These are phyloP conservation scores for Tromatobia lineatoria DNA, from an alignment of 2,888 invertebrate species.

Conservation along the genomic window DNA sequence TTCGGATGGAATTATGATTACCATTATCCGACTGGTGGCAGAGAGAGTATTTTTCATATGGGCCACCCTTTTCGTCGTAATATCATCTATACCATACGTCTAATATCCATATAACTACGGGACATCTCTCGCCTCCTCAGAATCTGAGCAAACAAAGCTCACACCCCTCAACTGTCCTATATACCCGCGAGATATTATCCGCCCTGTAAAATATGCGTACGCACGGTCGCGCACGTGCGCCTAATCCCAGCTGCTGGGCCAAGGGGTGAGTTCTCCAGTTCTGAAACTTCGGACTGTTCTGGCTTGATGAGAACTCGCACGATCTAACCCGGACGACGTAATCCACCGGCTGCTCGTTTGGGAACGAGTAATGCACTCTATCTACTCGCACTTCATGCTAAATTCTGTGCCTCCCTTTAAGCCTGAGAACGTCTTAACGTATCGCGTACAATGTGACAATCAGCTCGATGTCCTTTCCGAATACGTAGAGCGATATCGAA, in stretches of 20 bases:
- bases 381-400: conserved; percentile 25
- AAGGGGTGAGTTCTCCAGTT: conserved; percentile 40
- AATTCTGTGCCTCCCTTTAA: not conserved
- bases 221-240: conserved; percentile 73
- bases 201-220: conserved; percentile 75
- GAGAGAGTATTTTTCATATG: conserved; percentile 4
- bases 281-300: conserved; percentile 62
- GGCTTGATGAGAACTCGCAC: conserved; percentile 66
- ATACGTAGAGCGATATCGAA: no score
- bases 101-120: conserved; percentile 49
- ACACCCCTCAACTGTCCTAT: conserved; percentile 33
- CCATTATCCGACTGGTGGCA: conserved; percentile 18
- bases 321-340: conserved; percentile 60
- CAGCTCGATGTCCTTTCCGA: conserved; percentile 1
- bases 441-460: conserved; percentile 13
- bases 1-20: not conserved
- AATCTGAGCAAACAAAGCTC: conserved; percentile 63
- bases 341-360: conserved; percentile 66
- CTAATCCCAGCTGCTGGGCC: conserved; percentile 69
- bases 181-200: conserved; percentile 47
- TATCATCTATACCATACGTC: conserved; percentile 40
- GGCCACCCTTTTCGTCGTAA: conserved; percentile 16
- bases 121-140: conserved; percentile 37
- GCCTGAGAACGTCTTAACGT: conserved; percentile 18
- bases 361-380: conserved; percentile 67